phyloP scores from a whole-genome alignment of 2,113 vertebrate species.

The Lepus europaeus region DNA sequence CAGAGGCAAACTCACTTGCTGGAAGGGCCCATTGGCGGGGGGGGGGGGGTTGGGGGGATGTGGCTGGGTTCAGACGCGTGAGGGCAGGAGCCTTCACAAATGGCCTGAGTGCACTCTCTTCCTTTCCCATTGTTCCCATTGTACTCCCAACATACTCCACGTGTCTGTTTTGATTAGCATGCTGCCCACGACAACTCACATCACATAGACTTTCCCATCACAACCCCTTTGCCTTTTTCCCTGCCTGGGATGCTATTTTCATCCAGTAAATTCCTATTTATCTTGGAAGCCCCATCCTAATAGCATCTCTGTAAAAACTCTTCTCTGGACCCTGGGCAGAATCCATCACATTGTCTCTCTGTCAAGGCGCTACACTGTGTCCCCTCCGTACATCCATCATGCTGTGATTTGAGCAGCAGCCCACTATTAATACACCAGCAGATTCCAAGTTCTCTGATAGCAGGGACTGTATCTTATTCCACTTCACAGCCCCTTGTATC shows the following conservation, averaged over 20 bases:
- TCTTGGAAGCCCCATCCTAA: neutral
- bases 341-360: constrained; percentile 27
- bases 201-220: neutral
- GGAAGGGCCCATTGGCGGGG: neutral
- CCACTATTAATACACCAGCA: constrained; percentile 25
- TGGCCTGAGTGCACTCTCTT: neutral
- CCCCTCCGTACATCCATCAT: constrained; percentile 44
- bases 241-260: constrained; percentile 7
- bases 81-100: neutral
- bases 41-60: neutral
- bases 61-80: neutral
- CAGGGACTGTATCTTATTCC: neutral
- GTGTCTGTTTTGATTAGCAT: neutral
- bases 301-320: constrained; percentile 4
- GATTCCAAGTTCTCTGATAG: neutral
- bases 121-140: neutral
- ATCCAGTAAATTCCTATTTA: neutral
- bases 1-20: neutral
- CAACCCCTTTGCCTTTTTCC: constrained; percentile 5
- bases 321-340: constrained; percentile 45
- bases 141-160: neutral
- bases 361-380: constrained; percentile 14
- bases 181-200: neutral
- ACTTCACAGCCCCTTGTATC: constrained; percentile 32
- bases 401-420: constrained; percentile 52